Evolutionary conservation across 2,888 invertebrate genomes (phyloP).

Genomic region (Drosophila gaucha): DNA sequence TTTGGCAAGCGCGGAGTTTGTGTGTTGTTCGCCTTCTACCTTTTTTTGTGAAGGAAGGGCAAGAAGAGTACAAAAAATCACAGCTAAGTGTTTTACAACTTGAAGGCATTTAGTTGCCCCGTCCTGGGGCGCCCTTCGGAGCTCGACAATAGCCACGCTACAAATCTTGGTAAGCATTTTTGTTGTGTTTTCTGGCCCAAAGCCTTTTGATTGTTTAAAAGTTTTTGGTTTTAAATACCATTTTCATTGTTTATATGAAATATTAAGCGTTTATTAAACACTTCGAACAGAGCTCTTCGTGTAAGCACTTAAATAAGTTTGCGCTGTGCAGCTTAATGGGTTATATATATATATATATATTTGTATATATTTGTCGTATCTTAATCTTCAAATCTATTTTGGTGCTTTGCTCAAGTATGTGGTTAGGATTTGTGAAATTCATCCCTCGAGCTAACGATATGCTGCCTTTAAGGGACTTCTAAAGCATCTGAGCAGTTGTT

Average conservation of each 20-base stretch:
- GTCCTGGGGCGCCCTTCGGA: conserved; percentile 11
- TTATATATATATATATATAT: not conserved
- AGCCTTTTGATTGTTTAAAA: conserved; percentile 48
- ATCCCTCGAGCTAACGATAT: conserved; percentile 14
- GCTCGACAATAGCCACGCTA: conserved; percentile 13
- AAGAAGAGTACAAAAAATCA: conserved; percentile 56
- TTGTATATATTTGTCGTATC: not conserved
- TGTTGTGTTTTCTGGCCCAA: conserved; percentile 18
- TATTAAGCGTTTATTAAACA: conserved; percentile 1
- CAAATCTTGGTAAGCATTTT: conserved; percentile 70
- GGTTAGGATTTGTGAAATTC: conserved; percentile 42
- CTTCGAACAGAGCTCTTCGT: not conserved
- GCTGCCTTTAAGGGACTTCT: conserved; percentile 11
- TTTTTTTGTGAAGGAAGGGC: conserved; percentile 15
- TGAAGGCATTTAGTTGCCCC: conserved; percentile 71
- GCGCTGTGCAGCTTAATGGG: conserved; percentile 20
- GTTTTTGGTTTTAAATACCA: conserved; percentile 14
- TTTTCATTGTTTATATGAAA: conserved; percentile 16
- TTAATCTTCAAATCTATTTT: conserved; percentile 34
- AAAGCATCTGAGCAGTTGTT: conserved; percentile 55
- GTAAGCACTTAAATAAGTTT: conserved; percentile 27
- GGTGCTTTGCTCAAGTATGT: conserved; percentile 28
- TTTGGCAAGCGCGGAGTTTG: conserved; percentile 65
- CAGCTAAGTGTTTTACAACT: conserved; percentile 80
- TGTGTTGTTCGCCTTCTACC: conserved; percentile 26